Conservation (phyloP, 2,797 vertebrate species). For the Pterois miles region DNA sequence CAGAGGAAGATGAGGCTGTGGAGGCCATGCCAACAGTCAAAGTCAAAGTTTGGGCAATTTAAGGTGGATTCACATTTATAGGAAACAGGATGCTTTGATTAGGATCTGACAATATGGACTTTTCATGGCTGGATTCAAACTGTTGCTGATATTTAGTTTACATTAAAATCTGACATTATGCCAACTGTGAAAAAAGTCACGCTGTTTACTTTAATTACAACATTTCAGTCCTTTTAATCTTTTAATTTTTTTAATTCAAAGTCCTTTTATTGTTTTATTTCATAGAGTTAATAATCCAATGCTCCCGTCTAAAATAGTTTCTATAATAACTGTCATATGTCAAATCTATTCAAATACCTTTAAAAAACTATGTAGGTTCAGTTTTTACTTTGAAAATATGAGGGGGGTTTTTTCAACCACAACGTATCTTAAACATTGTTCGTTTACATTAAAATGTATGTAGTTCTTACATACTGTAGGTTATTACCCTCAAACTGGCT, state of each 20-base stretch:
- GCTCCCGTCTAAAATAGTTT: background rate
- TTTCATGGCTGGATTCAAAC: background rate
- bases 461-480: background rate
- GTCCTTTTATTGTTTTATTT: background rate
- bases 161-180: background rate
- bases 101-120: background rate
- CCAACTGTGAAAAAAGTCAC: background rate
- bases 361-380: background rate
- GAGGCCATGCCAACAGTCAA: constrained; percentile 4
- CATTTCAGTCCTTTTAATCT: fast-evolving
- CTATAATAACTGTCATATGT: background rate
- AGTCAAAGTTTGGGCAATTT: background rate
- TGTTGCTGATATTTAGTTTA: background rate
- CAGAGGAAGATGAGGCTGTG: constrained; percentile 76
- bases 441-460: background rate
- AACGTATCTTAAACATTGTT: background rate
- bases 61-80: background rate
- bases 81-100: background rate
- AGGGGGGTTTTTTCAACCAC: background rate
- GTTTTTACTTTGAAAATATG: background rate
- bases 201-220: background rate
- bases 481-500: background rate
- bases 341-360: background rate
- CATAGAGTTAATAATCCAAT: background rate
- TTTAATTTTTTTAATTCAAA: background rate